phyloP scores from a whole-genome alignment of 2,113 vertebrate genomes.

The Cryptotis parvus region DNA sequence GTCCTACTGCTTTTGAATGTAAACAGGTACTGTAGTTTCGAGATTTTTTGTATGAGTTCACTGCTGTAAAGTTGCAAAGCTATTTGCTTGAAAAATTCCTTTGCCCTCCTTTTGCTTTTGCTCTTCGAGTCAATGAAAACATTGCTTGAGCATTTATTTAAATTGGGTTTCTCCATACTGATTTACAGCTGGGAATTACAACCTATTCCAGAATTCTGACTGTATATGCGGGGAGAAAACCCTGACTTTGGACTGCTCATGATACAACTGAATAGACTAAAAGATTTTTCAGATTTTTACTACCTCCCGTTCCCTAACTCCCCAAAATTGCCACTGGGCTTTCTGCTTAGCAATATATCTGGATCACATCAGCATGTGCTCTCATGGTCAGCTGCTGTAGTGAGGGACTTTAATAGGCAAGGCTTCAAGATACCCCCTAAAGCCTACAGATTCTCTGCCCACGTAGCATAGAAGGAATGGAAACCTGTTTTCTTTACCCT shows the following conservation, averaged over 20 bases:
- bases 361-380: constrained; percentile 29
- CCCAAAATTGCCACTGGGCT: constrained; percentile 40
- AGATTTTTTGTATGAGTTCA: not conserved
- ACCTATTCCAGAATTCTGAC: not conserved
- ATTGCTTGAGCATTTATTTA: not conserved
- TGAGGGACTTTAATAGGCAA: not conserved
- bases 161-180: not conserved
- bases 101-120: not conserved
- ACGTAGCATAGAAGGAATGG: not conserved
- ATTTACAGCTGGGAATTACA: not conserved
- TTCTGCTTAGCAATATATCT: constrained; percentile 45
- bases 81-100: constrained; percentile 2
- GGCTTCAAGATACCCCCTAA: constrained; percentile 47
- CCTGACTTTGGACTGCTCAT: not conserved
- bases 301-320: constrained; percentile 24
- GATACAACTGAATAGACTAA: not conserved
- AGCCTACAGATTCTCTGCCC: constrained; percentile 49
- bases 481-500: not conserved
- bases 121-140: constrained; percentile 3
- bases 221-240: not conserved
- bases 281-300: constrained; percentile 33
- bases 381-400: constrained; percentile 56
- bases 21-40: not conserved
- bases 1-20: constrained; percentile 46
- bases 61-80: not conserved